Conservation (phyloP, 2,113 vertebrate species). For the Salvelinus sp. region DNA sequence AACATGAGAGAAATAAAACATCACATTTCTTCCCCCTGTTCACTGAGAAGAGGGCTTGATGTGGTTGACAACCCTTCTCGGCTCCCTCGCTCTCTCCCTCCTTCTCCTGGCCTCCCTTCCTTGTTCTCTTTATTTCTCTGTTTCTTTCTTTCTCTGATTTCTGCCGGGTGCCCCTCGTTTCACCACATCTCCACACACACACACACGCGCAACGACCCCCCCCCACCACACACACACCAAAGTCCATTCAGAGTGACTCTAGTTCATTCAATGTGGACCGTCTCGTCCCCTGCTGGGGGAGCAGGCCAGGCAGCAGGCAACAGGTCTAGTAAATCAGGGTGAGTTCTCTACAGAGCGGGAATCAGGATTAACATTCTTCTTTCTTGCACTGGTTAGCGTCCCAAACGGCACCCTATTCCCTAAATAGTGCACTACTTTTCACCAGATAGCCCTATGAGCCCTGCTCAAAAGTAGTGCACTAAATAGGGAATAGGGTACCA, state of each 20-base stretch:
- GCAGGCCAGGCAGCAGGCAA: constrained; percentile 10
- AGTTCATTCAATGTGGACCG: constrained; percentile 41
- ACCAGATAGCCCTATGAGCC: too few relatives aligned
- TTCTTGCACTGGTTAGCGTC: constrained; percentile 28
- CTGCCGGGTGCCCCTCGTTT: constrained; percentile 34
- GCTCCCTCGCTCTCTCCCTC: not conserved
- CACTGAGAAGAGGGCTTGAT: not conserved
- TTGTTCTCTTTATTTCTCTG: not conserved
- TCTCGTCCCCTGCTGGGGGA: constrained; percentile 59
- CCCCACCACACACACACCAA: not conserved
- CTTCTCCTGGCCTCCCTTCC: not conserved
- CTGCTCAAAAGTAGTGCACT: too few relatives aligned
- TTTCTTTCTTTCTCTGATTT: constrained; percentile 22
- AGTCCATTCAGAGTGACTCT: constrained; percentile 38
- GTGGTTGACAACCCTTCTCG: not conserved
- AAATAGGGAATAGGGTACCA: too few relatives aligned
- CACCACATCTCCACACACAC: too few relatives aligned
- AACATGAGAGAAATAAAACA: not conserved
- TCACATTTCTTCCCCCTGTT: not conserved
- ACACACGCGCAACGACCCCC: too few relatives aligned
- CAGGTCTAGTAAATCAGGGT: constrained; percentile 50
- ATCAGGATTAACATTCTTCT: constrained; percentile 74
- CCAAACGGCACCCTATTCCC: too few relatives aligned
- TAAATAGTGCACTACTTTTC: too few relatives aligned
- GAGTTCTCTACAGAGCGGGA: constrained; percentile 35